Evolutionary conservation across 2,797 vertebrate genomes (phyloP), one percentile per base, ranked within the genome.

Genomic region (Cottoperca gobio): DNA sequence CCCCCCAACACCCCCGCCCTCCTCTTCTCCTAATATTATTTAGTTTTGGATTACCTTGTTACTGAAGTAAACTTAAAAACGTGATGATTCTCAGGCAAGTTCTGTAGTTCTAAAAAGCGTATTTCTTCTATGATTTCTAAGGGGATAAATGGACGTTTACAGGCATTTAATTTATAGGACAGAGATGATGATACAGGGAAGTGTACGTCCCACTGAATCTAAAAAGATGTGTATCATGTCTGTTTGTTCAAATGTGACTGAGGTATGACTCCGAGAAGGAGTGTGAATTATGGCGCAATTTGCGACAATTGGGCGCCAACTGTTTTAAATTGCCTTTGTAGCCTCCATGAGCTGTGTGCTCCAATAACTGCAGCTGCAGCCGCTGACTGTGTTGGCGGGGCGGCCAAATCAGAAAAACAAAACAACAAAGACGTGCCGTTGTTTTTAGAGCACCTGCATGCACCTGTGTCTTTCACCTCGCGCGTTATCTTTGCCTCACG

Each of bases 91-190:
- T 57, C 9, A 24, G 49, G 26, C 33, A 37, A 21, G 13, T 39
- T 52, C 57, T 55, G n/a, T 37, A 21, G 13, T 39, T 52, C 57
- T 55, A n/a, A n/a, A n/a, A n/a, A n/a, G n/a, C n/a, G n/a, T n/a
- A n/a, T n/a, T n/a, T n/a, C n/a, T n/a, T n/a, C n/a, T n/a, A n/a
- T n/a, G n/a, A 28, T 54, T 48, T 33, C 4, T 21, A 3, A 57
- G 33, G 24, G n/a, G n/a, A 24, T 55, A 13, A 43, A 2, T 26
- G 35, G 26, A 64, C 1, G 19, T 68, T 40, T 6, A 24, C n/a
- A 55, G 4, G 0, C 13, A 5, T 4, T 26, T n/a, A n/a, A n/a
- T n/a, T n/a, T n/a, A n/a, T n/a, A n/a, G 17, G 40, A 57, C 19
- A n/a, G 11, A 10, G 16, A 39, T 60, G 23, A 40, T 31, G 2